A percentile compares a stretch with the other conserved stretches of the same genome.
Evolutionary conservation across 2,888 invertebrate species (phyloP).

Genomic region (Caradrina clavipalpis): DNA sequence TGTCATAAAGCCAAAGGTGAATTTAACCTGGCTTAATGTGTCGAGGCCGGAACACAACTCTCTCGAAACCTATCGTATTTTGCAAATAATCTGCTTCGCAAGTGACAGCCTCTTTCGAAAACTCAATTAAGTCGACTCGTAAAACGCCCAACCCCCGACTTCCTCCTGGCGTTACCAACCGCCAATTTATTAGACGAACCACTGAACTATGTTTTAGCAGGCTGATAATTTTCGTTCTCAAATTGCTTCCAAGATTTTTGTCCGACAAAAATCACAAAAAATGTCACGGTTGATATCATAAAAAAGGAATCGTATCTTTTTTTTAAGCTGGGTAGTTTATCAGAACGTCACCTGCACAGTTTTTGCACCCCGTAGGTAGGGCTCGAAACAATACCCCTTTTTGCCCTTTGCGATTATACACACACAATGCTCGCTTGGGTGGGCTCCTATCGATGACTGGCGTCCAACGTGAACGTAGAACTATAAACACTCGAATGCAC

Average conservation of each 20-base stretch:
- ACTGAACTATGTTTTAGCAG: conserved; percentile 65
- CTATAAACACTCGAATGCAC: conserved; percentile 61
- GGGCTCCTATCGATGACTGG: conserved; percentile 72
- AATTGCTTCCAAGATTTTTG: conserved; percentile 26
- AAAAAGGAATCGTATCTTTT: conserved; percentile 25
- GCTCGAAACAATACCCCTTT: conserved; percentile 76
- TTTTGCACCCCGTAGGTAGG: conserved; percentile 68
- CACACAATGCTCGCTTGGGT: conserved; percentile 80
- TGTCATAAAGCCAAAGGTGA: conserved; percentile 68
- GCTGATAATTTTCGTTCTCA: conserved; percentile 46
- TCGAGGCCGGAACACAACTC: conserved; percentile 26
- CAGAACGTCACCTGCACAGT: conserved; percentile 76
- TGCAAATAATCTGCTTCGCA: conserved; percentile 56
- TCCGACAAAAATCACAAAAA: conserved; percentile 26
- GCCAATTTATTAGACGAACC: conserved; percentile 74
- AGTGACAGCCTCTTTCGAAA: conserved; percentile 71
- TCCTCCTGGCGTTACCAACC: conserved; percentile 65
- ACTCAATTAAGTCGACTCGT: conserved; percentile 77
- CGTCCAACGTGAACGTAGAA: conserved; percentile 65
- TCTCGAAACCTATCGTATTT: conserved; percentile 38
- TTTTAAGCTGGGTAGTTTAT: conserved; percentile 68
- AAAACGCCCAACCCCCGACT: conserved; percentile 68
- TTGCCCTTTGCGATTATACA: conserved; percentile 71
- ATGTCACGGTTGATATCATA: conserved; percentile 4
- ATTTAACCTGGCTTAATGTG: conserved; percentile 31